phyloP scores from a whole-genome alignment of 1,140 invertebrate species.

The Anastrepha obliqua region DNA sequence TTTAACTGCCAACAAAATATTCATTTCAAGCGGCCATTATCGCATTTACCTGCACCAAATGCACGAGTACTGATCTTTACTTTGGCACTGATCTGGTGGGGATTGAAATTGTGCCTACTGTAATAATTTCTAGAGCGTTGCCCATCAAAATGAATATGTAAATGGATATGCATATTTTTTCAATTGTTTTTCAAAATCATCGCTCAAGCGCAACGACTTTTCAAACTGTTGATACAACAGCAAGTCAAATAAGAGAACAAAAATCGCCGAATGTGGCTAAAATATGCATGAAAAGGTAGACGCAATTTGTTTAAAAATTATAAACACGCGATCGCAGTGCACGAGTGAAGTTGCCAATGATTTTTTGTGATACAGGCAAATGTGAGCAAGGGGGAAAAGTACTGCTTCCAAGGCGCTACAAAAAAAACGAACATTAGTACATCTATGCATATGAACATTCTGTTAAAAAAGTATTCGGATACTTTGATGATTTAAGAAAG shows the following conservation, averaged over 20 bases:
- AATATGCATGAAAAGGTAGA: not conserved
- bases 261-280: not conserved
- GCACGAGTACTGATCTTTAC: too few species aligned
- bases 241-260: not conserved
- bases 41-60: not conserved
- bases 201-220: not conserved
- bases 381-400: not conserved
- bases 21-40: not conserved
- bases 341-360: not conserved
- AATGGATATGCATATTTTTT: not conserved
- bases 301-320: not conserved
- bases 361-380: not conserved
- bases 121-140: not conserved
- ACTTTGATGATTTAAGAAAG: too few species aligned
- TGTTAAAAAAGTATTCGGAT: too few species aligned
- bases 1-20: too few species aligned
- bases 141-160: not conserved
- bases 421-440: not conserved
- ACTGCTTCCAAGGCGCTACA: not conserved
- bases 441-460: not conserved
- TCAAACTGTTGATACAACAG: not conserved
- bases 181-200: not conserved
- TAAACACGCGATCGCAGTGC: conserved; percentile 15
- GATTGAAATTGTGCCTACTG: not conserved
- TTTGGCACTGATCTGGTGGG: not conserved